phyloP scores from a whole-genome alignment of 2,888 invertebrate species.

The Chrysina gloriosa region DNA sequence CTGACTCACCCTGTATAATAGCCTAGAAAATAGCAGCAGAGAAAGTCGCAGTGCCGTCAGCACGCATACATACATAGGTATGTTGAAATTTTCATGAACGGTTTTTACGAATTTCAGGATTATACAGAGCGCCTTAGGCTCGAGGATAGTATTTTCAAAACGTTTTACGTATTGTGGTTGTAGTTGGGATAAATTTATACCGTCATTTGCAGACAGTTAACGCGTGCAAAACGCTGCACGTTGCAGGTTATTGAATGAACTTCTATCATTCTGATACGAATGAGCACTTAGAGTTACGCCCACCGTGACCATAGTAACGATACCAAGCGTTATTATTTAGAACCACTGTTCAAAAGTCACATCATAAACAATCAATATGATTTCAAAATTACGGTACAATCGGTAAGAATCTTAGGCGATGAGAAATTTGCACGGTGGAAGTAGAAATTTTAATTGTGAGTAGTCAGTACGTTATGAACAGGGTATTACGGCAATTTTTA shows the following conservation, averaged over 20 bases:
- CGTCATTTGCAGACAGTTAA: background rate
- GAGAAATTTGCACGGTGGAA: too few relatives aligned
- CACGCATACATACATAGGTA: too few relatives aligned
- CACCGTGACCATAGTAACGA: constrained; percentile 56
- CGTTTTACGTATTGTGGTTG: too few relatives aligned
- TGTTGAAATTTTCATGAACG: too few relatives aligned
- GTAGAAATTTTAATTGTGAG: too few relatives aligned
- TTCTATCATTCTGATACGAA: constrained; percentile 52
- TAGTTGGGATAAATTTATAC: background rate
- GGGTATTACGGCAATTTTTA: too few relatives aligned
- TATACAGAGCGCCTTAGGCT: too few relatives aligned
- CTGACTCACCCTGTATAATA: constrained; percentile 39
- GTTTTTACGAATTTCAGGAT: too few relatives aligned
- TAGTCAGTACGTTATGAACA: too few relatives aligned
- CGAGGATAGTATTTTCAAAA: too few relatives aligned
- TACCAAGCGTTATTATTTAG: constrained; percentile 53
- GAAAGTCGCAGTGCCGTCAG: constrained; percentile 15
- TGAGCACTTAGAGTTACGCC: constrained; percentile 56
- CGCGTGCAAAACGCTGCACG: constrained; percentile 30
- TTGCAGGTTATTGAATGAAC: constrained; percentile 51
- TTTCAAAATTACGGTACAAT: constrained; percentile 11
- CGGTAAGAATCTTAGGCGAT: too few relatives aligned
- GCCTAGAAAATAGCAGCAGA: constrained; percentile 29
- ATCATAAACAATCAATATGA: constrained; percentile 53
- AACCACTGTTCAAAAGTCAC: constrained; percentile 43